phyloP scores from a whole-genome alignment of 2,113 vertebrate species.

The Paralichthys olivaceus region DNA sequence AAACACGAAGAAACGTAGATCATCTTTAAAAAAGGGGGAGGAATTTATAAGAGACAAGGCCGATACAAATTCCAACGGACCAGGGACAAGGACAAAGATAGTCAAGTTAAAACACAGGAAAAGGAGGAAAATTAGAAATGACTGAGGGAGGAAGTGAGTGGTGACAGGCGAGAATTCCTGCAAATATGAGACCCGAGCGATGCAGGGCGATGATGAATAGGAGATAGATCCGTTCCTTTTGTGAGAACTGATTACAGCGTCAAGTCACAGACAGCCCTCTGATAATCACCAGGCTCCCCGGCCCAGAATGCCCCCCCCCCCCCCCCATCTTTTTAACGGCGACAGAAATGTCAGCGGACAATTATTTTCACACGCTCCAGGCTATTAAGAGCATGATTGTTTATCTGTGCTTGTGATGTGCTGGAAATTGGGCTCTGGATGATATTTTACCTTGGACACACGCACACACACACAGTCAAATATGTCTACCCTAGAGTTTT shows the following conservation, averaged over 20 bases:
- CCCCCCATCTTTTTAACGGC: slow-evolving; percentile 9
- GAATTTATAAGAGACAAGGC: neutral
- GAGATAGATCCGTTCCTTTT: slow-evolving; percentile 51
- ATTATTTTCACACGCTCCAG: slow-evolving; percentile 52
- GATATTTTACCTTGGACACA: neutral
- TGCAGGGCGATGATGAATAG: slow-evolving; percentile 41
- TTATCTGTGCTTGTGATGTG: slow-evolving; percentile 25
- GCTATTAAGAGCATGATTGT: slow-evolving; percentile 33
- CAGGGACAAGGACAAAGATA: neutral
- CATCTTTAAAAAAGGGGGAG: neutral
- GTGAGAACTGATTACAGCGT: slow-evolving; percentile 61
- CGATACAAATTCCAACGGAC: neutral
- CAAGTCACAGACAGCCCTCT: slow-evolving; percentile 55
- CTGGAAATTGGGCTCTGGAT: slow-evolving; percentile 18
- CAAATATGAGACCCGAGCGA: slow-evolving; percentile 15
- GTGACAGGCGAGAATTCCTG: neutral
- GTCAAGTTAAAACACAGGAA: slow-evolving; percentile 21
- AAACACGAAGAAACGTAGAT: neutral
- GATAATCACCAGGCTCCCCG: slow-evolving; percentile 41
- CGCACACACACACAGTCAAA: neutral
- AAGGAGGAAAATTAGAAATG: neutral
- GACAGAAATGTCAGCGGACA: slow-evolving; percentile 51
- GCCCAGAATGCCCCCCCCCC: slow-evolving; percentile 5
- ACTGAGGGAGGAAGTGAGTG: slow-evolving; percentile 1
- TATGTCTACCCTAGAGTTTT: neutral